Evolutionary conservation across 2,797 vertebrate genomes (phyloP).

Genomic region (Glyptemys insculpta): DNA sequence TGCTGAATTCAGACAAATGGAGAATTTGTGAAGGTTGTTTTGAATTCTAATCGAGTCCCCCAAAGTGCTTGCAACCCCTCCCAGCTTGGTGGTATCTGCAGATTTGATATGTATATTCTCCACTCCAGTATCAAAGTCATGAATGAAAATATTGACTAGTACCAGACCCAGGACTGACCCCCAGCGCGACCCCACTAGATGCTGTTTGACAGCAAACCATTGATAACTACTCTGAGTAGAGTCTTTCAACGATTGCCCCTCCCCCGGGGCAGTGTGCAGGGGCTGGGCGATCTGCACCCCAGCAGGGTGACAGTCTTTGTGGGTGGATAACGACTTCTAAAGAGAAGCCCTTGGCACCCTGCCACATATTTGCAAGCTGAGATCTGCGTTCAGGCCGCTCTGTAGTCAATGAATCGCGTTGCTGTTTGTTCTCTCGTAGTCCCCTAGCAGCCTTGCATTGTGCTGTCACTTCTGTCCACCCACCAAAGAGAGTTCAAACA

Average conservation of each 20-base stretch:
- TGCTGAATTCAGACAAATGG: background rate
- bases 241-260: background rate
- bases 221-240: background rate
- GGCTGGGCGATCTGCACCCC: background rate
- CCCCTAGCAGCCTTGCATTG: constrained; percentile 4
- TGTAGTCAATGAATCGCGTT: background rate
- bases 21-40: background rate
- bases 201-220: background rate
- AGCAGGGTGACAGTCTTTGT: background rate
- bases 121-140: background rate
- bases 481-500: constrained; percentile 8
- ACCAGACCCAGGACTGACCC: background rate
- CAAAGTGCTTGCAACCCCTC: background rate
- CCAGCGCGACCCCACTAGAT: background rate
- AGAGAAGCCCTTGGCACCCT: constrained; percentile 25
- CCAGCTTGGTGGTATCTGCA: background rate
- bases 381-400: background rate
- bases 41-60: background rate
- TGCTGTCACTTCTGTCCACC: background rate
- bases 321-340: background rate
- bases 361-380: constrained; percentile 37
- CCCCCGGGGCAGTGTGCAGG: background rate
- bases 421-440: constrained; percentile 48
- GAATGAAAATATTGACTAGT: background rate
- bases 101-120: background rate